phyloP scores from a whole-genome alignment of 1,140 invertebrate genomes.

The Bombus waltoni region DNA sequence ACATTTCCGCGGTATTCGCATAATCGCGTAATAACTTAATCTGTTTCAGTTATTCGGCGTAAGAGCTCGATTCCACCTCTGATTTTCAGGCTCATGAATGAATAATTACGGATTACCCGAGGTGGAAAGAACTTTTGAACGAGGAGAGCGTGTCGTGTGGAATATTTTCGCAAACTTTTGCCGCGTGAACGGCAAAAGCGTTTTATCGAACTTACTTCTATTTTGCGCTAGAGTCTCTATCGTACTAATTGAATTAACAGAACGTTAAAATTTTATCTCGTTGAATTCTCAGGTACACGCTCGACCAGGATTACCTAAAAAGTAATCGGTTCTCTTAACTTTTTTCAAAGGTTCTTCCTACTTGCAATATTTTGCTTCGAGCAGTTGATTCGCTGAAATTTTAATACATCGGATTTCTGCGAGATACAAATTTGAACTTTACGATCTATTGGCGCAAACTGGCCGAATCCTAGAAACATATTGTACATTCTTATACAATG shows the following conservation, averaged over 20 bases:
- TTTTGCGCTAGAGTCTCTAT: not conserved
- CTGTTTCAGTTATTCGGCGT: not conserved
- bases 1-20: not conserved
- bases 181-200: not conserved
- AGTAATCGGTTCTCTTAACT: not conserved
- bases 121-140: not conserved
- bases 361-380: no score
- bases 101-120: constrained; percentile 15
- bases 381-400: no score
- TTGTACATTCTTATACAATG: no score
- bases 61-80: not conserved
- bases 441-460: no score
- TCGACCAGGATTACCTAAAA: not conserved
- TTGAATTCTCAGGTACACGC: not conserved
- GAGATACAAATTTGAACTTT: no score
- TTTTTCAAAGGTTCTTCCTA: not conserved
- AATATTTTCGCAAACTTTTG: not conserved
- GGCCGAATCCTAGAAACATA: no score
- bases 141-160: not conserved
- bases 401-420: no score
- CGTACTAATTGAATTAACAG: not conserved
- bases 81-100: not conserved
- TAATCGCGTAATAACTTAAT: constrained; percentile 16
- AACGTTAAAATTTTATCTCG: not conserved
- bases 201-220: not conserved